A percentile compares a stretch with the other conserved stretches of the same genome.
Evolutionary conservation across 2,113 vertebrate species (phyloP).

Genomic region (Lagopus leucura): DNA sequence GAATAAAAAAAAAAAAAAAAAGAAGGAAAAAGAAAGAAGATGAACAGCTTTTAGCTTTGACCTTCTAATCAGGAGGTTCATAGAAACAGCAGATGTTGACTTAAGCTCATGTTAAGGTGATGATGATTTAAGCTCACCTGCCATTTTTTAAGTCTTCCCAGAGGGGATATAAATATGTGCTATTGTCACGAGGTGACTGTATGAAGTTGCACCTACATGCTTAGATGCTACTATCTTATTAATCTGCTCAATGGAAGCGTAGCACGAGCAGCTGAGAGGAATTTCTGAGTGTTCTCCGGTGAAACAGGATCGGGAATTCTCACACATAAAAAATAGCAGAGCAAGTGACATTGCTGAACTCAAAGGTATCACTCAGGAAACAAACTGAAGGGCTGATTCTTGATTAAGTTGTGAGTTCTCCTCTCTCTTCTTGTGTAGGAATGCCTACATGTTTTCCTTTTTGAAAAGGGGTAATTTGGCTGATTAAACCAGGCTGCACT

Average conservation of each 20-base stretch:
- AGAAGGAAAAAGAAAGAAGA: background rate
- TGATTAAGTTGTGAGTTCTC: background rate
- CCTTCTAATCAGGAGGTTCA: background rate
- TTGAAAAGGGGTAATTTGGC: slow-evolving; percentile 66
- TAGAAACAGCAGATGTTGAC: background rate
- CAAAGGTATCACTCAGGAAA: background rate
- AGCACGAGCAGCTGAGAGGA: background rate
- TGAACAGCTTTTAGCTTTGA: background rate
- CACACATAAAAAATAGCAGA: background rate
- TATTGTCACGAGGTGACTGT: background rate
- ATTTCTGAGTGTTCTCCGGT: background rate
- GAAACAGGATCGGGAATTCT: background rate
- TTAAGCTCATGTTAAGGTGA: background rate
- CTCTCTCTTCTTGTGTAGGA: background rate
- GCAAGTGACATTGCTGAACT: background rate
- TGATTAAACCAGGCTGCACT: slow-evolving; percentile 74
- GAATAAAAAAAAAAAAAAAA: too few relatives aligned
- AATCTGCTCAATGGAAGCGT: background rate
- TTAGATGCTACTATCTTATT: background rate
- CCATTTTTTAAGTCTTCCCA: background rate
- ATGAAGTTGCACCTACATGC: background rate
- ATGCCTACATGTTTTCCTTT: background rate
- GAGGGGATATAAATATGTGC: background rate
- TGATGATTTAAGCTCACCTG: background rate
- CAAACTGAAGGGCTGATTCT: background rate